These are phyloP conservation scores for Scaptomyza cyrtandrae DNA, from an alignment of 2,888 invertebrate genomes.

Conservation along the genomic window DNA sequence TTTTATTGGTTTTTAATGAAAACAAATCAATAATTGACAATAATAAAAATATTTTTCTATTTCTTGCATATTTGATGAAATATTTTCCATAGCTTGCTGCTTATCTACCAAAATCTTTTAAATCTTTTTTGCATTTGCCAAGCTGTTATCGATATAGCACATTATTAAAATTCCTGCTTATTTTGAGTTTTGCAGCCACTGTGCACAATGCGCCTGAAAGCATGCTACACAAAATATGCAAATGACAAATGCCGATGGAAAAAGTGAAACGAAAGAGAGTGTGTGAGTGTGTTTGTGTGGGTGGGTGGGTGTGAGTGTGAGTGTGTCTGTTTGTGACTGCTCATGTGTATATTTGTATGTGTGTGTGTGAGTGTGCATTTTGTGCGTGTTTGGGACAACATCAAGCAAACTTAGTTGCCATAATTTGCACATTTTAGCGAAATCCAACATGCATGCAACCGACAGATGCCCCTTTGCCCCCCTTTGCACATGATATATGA, in stretches of 20 bases:
- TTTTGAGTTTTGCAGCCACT: slow-evolving; percentile 41
- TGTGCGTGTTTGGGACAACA: slow-evolving; percentile 67
- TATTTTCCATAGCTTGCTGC: background rate
- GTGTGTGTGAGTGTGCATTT: slow-evolving; percentile 15
- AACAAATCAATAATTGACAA: too few relatives aligned
- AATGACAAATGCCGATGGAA: slow-evolving; percentile 50
- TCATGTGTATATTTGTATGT: background rate
- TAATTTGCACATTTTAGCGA: slow-evolving; percentile 71
- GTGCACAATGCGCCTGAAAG: slow-evolving; percentile 72
- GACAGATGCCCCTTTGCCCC: slow-evolving; percentile 46
- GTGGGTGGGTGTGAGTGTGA: background rate
- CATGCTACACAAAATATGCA: slow-evolving; percentile 66
- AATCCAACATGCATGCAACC: slow-evolving; percentile 53
- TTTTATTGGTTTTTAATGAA: too few relatives aligned
- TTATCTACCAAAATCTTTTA: background rate
- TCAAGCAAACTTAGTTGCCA: slow-evolving; percentile 74
- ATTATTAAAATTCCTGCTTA: slow-evolving; percentile 13
- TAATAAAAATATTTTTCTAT: background rate
- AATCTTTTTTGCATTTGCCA: background rate
- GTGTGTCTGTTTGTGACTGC: slow-evolving; percentile 6
- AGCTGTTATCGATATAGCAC: slow-evolving; percentile 10
- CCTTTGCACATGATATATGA: slow-evolving; percentile 43
- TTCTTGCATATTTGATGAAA: background rate
- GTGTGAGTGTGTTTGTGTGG: slow-evolving; percentile 4
- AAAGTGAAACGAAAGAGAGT: background rate